Evolutionary conservation across 2,113 vertebrate species (phyloP).

Genomic region (Pluvianellus socialis): DNA sequence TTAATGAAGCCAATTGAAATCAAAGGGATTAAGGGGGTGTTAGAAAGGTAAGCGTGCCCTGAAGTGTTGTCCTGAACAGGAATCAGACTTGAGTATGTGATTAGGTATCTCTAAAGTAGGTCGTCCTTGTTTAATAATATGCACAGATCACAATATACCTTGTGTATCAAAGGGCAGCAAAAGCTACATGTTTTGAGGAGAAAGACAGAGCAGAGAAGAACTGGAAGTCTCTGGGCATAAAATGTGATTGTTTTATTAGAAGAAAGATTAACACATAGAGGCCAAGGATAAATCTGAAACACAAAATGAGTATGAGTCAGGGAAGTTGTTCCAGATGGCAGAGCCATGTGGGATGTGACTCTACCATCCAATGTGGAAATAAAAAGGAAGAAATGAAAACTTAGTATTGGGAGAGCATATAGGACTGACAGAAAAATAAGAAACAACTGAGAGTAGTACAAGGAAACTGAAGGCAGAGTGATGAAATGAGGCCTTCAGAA

Average conservation of each 20-base stretch:
- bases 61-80: not conserved
- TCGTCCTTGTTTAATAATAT: not conserved
- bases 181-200: not conserved
- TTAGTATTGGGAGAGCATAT: not conserved
- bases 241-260: constrained; percentile 28
- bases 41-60: not conserved
- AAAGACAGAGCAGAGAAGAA: constrained; percentile 4
- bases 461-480: not conserved
- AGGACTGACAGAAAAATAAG: constrained; percentile 1
- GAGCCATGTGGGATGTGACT: constrained; percentile 32
- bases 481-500: constrained; percentile 12
- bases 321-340: constrained; percentile 50
- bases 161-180: not conserved
- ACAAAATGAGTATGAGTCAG: constrained; percentile 40
- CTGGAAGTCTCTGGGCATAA: constrained; percentile 10
- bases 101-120: not conserved
- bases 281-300: constrained; percentile 37
- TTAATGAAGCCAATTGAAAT: not conserved
- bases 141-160: not conserved
- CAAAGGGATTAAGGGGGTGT: not conserved
- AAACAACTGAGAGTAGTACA: not conserved
- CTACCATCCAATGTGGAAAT: constrained; percentile 15
- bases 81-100: not conserved
- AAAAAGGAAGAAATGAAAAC: constrained; percentile 40
- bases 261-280: constrained; percentile 22